These are phyloP conservation scores for Lathronympha strigana DNA, from an alignment of 2,888 invertebrate genomes.

Conservation along the genomic window DNA sequence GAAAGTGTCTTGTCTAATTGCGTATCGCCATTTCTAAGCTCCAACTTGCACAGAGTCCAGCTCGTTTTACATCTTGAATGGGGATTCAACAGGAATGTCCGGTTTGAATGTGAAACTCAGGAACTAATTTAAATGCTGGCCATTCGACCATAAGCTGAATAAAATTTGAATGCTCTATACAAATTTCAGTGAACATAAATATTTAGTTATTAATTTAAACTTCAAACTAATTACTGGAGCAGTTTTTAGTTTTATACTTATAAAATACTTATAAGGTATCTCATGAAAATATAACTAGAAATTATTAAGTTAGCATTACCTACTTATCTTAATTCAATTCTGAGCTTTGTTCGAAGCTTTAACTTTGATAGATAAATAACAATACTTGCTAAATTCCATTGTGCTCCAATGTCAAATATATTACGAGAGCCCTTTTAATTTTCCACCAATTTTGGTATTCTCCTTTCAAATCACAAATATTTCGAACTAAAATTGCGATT, in stretches of 20 bases:
- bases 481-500: not conserved
- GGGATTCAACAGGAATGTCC: slow-evolving; percentile 24
- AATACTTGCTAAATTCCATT: not conserved
- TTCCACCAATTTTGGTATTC: not conserved
- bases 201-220: no score
- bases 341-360: not conserved
- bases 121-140: slow-evolving; percentile 24
- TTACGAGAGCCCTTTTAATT: not conserved
- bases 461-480: not conserved
- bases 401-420: not conserved
- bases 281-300: no score
- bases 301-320: no score
- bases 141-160: slow-evolving; percentile 16
- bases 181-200: not conserved
- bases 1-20: slow-evolving; percentile 7
- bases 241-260: no score
- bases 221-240: no score
- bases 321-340: not conserved
- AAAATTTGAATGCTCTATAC: slow-evolving; percentile 3
- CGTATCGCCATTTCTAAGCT: slow-evolving; percentile 4
- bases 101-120: slow-evolving; percentile 30
- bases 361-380: slow-evolving; percentile 2
- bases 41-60: slow-evolving; percentile 30
- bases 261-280: no score
- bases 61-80: slow-evolving; percentile 36